Conservation (phyloP, 2,888 invertebrate genomes). For the Eledone cirrhosa region DNA sequence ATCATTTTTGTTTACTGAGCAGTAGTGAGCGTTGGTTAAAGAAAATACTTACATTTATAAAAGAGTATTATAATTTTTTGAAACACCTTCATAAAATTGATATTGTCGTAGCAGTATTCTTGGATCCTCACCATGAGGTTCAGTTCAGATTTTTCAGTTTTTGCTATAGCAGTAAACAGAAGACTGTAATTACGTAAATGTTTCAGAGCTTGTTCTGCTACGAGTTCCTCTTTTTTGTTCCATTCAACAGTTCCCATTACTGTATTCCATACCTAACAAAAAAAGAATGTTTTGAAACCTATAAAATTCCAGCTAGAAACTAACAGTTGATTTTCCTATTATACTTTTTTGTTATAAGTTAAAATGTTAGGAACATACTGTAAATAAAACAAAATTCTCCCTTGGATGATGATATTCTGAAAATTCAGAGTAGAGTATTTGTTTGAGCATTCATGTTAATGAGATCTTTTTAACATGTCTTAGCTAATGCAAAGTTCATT, state of each 20-base stretch:
- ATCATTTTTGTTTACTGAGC: too few species aligned
- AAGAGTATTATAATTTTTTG: constrained; percentile 95
- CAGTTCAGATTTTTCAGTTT: constrained; percentile 85
- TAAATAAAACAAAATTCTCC: too few species aligned
- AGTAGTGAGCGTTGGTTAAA: too few species aligned
- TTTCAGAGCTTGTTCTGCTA: constrained; percentile 90
- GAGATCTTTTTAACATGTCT: too few species aligned
- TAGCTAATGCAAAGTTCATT: too few species aligned
- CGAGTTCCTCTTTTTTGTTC: constrained; percentile 97
- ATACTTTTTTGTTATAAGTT: too few species aligned
- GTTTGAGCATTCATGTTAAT: too few species aligned
- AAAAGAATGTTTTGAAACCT: not conserved
- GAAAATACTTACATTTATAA: constrained; percentile 80
- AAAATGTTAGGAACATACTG: too few species aligned
- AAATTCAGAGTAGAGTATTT: too few species aligned
- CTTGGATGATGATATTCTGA: too few species aligned
- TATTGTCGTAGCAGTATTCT: constrained; percentile 98
- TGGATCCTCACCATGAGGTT: constrained; percentile 91
- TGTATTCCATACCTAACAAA: constrained; percentile 84
- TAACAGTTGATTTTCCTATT: too few species aligned
- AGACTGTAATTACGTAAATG: constrained; percentile 78
- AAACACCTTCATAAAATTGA: constrained; percentile 99
- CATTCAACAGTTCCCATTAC: constrained; percentile 96
- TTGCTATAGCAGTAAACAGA: constrained; percentile 86
- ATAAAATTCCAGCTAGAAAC: too few species aligned